Evolutionary conservation across 2,113 vertebrate genomes (phyloP), one percentile per base, ranked within the genome.

Genomic region (Zapornia atra): DNA sequence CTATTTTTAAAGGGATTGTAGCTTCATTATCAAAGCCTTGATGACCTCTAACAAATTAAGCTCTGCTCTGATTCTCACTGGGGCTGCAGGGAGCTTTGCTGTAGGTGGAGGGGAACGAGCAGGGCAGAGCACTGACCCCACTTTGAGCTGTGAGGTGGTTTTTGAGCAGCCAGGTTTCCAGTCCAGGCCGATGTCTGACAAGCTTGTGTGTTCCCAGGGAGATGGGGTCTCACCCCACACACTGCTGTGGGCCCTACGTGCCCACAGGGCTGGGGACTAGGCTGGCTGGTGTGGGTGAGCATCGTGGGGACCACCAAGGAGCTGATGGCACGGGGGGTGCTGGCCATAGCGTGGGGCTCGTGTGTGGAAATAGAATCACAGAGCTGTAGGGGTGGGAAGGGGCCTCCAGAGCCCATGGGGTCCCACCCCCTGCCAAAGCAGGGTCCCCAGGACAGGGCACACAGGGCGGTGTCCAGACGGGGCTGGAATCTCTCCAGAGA

Each of bases 11-110:
- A 44, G 34, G 16, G 70, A 26, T 76, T 80, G 19, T 11, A 44
- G 28, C 22, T 73, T 83, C 24, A 2, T 63, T 94, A 88, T 66
- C 54, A 46, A 69, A 70, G 66, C 31, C 7, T 25, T 17, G 87
- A 16, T 70, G 87, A 63, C 59, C 57, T 77, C 82, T n/a, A 15
- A 26, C 17, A 29, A 77, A 82, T 72, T 4, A 26, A 38, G 12
- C 5, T 1, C 2, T 10, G 34, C 70, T 48, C 34, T 51, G 76
- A 4, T 26, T n/a, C 19, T 64, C 18, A 2, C 0, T 0, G 4
- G 20, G 53, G 63, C 51, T 66, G 25, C 28, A 15, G 9, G 70
- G 61, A 48, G 61, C 51, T 60, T 38, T 88, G 40, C 51, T 40
- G 64, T 8, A 44, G 60, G 15, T 20, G 75, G 57, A 33, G 18